These are phyloP conservation scores for Coturnix japonica DNA, from an alignment of 2,113 vertebrate species.

Conservation along the genomic window DNA sequence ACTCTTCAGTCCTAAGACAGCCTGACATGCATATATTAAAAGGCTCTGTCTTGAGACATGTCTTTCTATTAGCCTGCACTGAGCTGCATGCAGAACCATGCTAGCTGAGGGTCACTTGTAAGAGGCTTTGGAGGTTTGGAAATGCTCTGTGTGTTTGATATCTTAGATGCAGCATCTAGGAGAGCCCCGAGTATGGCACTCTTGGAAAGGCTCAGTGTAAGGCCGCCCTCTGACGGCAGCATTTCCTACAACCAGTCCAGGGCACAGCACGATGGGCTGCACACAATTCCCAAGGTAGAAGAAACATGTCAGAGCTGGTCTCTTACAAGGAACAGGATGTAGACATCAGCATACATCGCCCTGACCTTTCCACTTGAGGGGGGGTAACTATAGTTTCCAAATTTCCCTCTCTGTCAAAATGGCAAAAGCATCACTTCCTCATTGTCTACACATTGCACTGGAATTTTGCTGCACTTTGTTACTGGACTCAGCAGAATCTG, in stretches of 20 bases:
- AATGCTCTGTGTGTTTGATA: background rate
- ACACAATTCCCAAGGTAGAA: fast-evolving
- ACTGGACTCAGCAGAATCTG: background rate
- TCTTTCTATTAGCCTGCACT: background rate
- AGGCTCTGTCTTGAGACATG: background rate
- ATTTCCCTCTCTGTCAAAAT: background rate
- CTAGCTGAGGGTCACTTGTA: background rate
- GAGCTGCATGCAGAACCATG: background rate
- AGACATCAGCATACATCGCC: background rate
- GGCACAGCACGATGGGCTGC: background rate
- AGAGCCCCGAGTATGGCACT: fast-evolving
- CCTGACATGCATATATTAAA: background rate
- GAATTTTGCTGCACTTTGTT: background rate
- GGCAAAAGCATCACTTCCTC: background rate
- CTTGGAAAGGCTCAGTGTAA: conserved; percentile 3
- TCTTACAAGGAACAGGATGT: fast-evolving
- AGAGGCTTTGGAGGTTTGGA: background rate
- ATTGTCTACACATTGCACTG: fast-evolving
- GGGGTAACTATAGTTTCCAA: fast-evolving
- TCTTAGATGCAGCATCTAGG: background rate
- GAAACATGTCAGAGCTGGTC: background rate
- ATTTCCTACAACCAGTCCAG: fast-evolving
- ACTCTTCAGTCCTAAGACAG: background rate
- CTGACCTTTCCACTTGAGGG: background rate
- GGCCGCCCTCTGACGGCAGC: conserved; percentile 58